These are phyloP conservation scores for Sycobia sp. DNA, from an alignment of 1,140 invertebrate species.

Conservation along the genomic window DNA sequence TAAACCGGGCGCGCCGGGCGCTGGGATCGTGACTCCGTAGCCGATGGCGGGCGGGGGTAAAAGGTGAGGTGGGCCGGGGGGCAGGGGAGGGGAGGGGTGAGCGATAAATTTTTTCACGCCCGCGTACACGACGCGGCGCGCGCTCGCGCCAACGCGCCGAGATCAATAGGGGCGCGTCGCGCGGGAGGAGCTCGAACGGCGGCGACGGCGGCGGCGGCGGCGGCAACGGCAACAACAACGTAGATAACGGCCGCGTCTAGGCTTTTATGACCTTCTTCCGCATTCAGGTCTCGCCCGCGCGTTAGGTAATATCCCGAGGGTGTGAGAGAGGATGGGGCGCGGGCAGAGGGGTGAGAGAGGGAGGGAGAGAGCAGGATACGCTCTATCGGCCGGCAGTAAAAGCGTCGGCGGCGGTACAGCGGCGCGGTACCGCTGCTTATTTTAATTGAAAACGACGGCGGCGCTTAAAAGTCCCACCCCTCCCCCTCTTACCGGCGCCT, in stretches of 20 bases:
- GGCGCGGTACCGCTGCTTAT: constrained; percentile 55
- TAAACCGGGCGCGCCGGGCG: background rate
- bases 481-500: no score
- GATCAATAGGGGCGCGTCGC: constrained; percentile 36
- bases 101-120: constrained; percentile 27
- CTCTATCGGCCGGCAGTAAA: background rate
- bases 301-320: constrained; percentile 56
- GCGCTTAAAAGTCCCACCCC: constrained; percentile 19
- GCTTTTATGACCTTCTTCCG: constrained; percentile 55
- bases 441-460: constrained; percentile 59
- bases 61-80: no score
- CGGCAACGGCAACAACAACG: constrained; percentile 40
- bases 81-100: no score
- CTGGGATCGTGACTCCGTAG: no score
- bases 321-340: constrained; percentile 27
- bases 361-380: no score
- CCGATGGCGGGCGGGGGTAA: no score
- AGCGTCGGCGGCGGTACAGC: constrained; percentile 1
- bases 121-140: background rate
- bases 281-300: constrained; percentile 56
- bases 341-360: background rate
- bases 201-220: background rate
- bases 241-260: constrained; percentile 49
- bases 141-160: constrained; percentile 1
- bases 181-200: background rate